Base-by-base conservation (phyloP, 1,140 invertebrate species). In the Diachasma alloeum region DNA sequence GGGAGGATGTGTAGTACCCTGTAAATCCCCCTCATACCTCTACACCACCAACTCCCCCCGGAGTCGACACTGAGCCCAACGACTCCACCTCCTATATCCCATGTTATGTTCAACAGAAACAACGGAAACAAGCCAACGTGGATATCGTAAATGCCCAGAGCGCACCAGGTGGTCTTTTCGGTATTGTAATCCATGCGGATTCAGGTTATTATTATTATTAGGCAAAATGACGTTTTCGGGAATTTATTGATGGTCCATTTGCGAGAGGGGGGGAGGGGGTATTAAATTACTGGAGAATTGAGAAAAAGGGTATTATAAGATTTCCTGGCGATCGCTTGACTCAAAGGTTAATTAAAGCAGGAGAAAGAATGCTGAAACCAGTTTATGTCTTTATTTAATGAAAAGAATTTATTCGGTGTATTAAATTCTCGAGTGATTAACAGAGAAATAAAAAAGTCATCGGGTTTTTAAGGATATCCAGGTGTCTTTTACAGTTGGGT, bases 61-160 rank as follows among this genome's bases (percentile, higher is more conserved):
- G 19, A 53, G 53, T 73, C 26, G 53, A 63, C 59, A 66, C 56
- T 56, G 31, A 74, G 31, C 37, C 37, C 63, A 46, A 74, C 56
- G 59, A 59, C 72, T 74, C 44, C 46, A 53, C 72, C 59, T 63
- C 59, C 59, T 63, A 63, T 63, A 63, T 26, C 59, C 59, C 59
- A 63, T 63, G 59, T 63, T 63, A 63, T 63, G 59, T 63, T 56
- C 72, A 59, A 74, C 72, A 59, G 72, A 74, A 74, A 74, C 72
- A 74, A 74, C 72, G 53, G 72, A 74, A 74, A 74, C 72, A 74
- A 74, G 48, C 59, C 59, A 74, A 63, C 56, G 72, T 74, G 72
- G 72, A 74, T 63, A 74, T 74, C 72, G 72, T 74, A 74, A 74
- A 74, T 59, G 72, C 72, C 48, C 37, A 56, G 36, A 37, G 59